Base-by-base conservation (phyloP, 1,140 invertebrate genomes). In the Microplitis mediator region DNA sequence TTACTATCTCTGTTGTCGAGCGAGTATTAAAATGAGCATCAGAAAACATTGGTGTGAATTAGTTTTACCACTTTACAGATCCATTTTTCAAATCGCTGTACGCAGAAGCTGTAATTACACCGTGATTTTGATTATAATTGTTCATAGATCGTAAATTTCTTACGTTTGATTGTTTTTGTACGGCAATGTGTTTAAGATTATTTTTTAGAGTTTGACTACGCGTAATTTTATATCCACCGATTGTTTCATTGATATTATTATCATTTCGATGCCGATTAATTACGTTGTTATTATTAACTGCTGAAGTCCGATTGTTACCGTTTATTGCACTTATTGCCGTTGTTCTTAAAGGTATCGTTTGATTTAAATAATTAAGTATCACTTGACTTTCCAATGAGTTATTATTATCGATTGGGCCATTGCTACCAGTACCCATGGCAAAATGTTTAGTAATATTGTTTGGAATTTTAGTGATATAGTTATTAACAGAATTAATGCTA, bases 341-440 rank as follows among this genome's bases (percentile, higher is more conserved):
- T 32, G 52, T 36, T 5, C 31, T 39, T 23, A 74, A 51, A 0
- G 80, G 80, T 62, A 80, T 63, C 23, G 77, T 81, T 69, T 85
- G 79, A 63, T 84, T 84, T 1, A 85, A 52, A 54, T 85, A 85
- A 64, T 83, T 84, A 67, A 79, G 79, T 16, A 85, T 77, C 1
- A 79, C 69, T 36, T 80, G 76, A 72, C 78, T 82, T 61, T 81
- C 77, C 3, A 75, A 60, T 8, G 45, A 52, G 14, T 65, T 45
- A 23, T 65, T 45, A 23, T 11, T 45, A 45, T 65, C 45, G 52
- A 73, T 4, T 45, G 31, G 4, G 58, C 34, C 34, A 65, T 74
- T 36, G 6, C 45, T 56, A 56, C 56, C 31, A 69, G 16, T 54
- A 11, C 58, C 76, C 3, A 64, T 58, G 3, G 76, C 70, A 35